A percentile compares a stretch with the other conserved stretches of the same genome.
These are phyloP conservation scores for Brachionus angularis DNA, from an alignment of 1,140 invertebrate genomes.

Conservation along the genomic window DNA sequence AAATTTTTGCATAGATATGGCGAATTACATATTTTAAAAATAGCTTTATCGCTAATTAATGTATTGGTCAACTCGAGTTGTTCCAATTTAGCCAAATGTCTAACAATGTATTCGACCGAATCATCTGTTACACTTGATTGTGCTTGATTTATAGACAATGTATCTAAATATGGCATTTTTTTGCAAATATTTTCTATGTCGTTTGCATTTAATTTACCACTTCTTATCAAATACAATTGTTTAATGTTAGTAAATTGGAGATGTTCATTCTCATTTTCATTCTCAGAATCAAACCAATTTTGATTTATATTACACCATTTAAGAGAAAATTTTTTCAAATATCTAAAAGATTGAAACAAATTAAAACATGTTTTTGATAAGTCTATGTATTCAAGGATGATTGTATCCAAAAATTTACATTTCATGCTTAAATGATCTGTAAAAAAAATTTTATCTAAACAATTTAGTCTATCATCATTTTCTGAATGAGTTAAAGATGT, in stretches of 20 bases:
- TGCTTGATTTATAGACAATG: slow-evolving; percentile 26
- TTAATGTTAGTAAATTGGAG: neutral
- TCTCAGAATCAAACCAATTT: neutral
- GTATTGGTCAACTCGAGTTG: slow-evolving; percentile 26
- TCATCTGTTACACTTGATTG: slow-evolving; percentile 27
- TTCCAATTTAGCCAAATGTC: slow-evolving; percentile 8
- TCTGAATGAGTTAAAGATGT: too few species aligned
- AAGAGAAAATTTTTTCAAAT: neutral
- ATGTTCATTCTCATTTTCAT: neutral
- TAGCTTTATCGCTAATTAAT: slow-evolving; percentile 5
- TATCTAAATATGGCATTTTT: slow-evolving; percentile 18
- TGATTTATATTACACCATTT: slow-evolving; percentile 34
- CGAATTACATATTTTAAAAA: slow-evolving; percentile 7
- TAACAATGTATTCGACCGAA: neutral
- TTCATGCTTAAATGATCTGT: neutral
- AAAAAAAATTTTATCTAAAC: slow-evolving; percentile 7
- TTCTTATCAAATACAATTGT: slow-evolving; percentile 20
- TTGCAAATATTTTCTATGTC: neutral
- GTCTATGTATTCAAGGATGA: slow-evolving; percentile 14
- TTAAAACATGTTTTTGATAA: neutral
- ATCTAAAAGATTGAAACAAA: neutral
- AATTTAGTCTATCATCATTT: too few species aligned
- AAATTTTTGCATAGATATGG: slow-evolving; percentile 21
- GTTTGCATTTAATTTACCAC: neutral
- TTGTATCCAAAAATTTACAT: neutral